A percentile compares a stretch with the other conserved stretches of the same genome.
Evolutionary conservation across 2,113 vertebrate species (phyloP).

Genomic region (Tenrec ecaudatus): DNA sequence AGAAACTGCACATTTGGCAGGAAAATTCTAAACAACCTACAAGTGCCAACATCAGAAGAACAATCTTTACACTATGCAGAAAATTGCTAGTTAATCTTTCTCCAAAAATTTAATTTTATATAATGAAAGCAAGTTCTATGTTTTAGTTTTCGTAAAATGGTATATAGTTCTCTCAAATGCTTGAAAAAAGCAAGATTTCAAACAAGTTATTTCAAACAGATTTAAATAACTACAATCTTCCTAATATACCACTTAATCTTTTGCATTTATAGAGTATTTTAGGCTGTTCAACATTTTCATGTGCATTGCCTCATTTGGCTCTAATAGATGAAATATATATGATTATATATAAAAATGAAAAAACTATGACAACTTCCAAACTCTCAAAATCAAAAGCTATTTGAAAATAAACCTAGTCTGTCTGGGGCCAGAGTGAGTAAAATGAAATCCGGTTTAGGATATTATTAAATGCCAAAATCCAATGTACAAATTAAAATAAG

Average conservation of each 20-base stretch:
- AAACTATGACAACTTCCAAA: slow-evolving; percentile 15
- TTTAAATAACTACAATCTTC: slow-evolving; percentile 63
- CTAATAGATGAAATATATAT: slow-evolving; percentile 61
- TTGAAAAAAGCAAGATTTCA: slow-evolving; percentile 71
- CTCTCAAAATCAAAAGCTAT: slow-evolving; percentile 61
- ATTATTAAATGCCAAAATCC: slow-evolving; percentile 59
- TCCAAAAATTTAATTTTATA: slow-evolving; percentile 76
- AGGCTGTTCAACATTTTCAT: slow-evolving; percentile 67
- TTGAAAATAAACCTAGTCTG: slow-evolving; percentile 61
- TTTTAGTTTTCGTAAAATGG: slow-evolving; percentile 55
- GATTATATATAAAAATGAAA: slow-evolving; percentile 58
- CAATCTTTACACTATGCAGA: slow-evolving; percentile 81
- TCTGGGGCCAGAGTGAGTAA: slow-evolving; percentile 59
- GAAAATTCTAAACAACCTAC: slow-evolving; percentile 77
- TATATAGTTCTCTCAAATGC: slow-evolving; percentile 59
- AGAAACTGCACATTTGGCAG: slow-evolving; percentile 80
- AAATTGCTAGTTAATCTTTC: slow-evolving; percentile 72
- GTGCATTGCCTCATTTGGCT: slow-evolving; percentile 69
- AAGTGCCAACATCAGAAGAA: slow-evolving; percentile 78
- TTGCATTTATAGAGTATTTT: slow-evolving; percentile 53
- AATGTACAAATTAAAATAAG: slow-evolving; percentile 55
- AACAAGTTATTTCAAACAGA: slow-evolving; percentile 62
- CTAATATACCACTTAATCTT: slow-evolving; percentile 65
- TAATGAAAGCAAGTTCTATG: slow-evolving; percentile 77
- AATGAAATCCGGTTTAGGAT: slow-evolving; percentile 63